Conservation (phyloP, 2,797 vertebrate genomes). For the Cercopithecus mitis region DNA sequence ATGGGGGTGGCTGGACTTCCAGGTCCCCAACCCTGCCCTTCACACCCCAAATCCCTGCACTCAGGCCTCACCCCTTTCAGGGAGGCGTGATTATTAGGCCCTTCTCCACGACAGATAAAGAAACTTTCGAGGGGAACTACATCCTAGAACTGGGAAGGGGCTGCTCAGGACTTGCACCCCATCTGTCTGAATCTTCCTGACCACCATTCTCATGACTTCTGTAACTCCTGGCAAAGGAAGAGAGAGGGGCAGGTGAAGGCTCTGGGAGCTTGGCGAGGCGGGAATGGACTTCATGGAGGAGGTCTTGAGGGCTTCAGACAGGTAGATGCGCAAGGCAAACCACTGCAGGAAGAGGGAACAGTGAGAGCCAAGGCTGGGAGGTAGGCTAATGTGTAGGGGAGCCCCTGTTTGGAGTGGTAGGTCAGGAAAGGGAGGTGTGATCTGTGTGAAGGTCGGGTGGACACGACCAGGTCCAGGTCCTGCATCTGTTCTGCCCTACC, state of each 20-base stretch:
- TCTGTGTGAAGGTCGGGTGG: slow-evolving; percentile 52
- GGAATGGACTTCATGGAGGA: not conserved
- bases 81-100: not conserved
- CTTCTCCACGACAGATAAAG: not conserved
- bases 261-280: not conserved
- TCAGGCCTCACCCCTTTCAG: not conserved
- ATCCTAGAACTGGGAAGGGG: not conserved
- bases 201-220: not conserved
- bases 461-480: not conserved
- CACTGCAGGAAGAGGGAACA: not conserved
- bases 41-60: no score
- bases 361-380: not conserved
- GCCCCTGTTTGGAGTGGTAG: not conserved
- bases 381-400: not conserved
- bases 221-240: not conserved
- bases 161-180: not conserved
- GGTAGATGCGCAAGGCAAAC: not conserved
- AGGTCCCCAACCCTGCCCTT: not conserved
- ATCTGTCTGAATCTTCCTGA: not conserved
- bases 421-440: slow-evolving; percentile 7
- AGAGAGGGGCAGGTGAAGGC: not conserved
- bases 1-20: not conserved
- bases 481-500: not conserved
- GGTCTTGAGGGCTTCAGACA: not conserved
- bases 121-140: not conserved